Evolutionary conservation across 2,113 vertebrate genomes (phyloP).

Genomic region (Gallinago jamesoni): DNA sequence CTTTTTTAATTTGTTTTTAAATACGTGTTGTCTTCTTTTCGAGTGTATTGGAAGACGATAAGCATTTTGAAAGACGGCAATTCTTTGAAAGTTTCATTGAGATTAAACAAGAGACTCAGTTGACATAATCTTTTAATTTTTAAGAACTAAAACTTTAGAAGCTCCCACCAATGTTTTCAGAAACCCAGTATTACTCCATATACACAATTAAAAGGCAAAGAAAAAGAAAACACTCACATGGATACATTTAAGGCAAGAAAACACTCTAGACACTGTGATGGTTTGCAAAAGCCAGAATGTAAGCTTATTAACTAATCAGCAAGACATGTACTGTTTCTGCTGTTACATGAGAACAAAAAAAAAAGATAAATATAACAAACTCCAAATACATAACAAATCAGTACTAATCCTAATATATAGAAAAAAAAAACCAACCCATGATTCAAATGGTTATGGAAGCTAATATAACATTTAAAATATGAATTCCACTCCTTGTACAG

Average conservation of each 20-base stretch:
- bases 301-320: background rate
- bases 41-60: background rate
- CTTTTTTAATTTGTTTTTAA: background rate
- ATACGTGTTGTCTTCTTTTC: background rate
- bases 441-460: background rate
- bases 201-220: background rate
- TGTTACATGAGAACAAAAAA: background rate
- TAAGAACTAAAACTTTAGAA: background rate
- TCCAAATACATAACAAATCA: background rate
- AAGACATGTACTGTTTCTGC: background rate
- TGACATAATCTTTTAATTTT: background rate
- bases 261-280: background rate
- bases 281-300: background rate
- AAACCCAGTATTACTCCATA: background rate
- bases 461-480: background rate
- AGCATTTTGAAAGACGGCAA: background rate
- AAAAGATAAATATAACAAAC: background rate
- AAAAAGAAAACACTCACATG: background rate
- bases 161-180: background rate
- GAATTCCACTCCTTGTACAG: background rate
- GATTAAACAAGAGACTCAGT: background rate
- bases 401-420: background rate
- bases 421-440: background rate
- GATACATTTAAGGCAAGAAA: background rate
- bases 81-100: background rate